A percentile compares a stretch with the other conserved stretches of the same genome.
Evolutionary conservation across 2,113 vertebrate genomes (phyloP).

Genomic region (Xiphophorus hellerii): DNA sequence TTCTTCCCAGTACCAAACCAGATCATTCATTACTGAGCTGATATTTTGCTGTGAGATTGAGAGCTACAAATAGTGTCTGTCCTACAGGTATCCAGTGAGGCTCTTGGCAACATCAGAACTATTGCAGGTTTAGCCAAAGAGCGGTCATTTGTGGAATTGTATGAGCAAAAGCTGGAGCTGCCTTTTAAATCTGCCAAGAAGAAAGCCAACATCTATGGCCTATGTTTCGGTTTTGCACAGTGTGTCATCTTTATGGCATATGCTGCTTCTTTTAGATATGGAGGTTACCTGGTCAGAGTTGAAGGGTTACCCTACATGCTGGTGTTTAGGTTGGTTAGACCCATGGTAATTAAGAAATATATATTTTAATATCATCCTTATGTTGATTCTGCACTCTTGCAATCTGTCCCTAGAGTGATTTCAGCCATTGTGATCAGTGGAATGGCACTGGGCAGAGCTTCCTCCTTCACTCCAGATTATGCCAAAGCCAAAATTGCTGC

Average conservation of each 20-base stretch:
- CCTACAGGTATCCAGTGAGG: slow-evolving; percentile 80
- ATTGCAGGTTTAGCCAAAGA: slow-evolving; percentile 82
- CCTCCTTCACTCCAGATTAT: slow-evolving; percentile 82
- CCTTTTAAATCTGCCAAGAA: slow-evolving; percentile 77
- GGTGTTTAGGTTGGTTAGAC: slow-evolving; percentile 79
- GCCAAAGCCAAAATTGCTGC: slow-evolving; percentile 83
- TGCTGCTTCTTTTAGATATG: slow-evolving; percentile 81
- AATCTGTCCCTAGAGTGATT: slow-evolving; percentile 73
- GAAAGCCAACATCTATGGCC: slow-evolving; percentile 75
- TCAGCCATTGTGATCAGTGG: slow-evolving; percentile 77
- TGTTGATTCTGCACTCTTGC: neutral
- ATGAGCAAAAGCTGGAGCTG: slow-evolving; percentile 69
- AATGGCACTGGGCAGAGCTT: slow-evolving; percentile 76
- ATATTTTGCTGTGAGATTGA: neutral
- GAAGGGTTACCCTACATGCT: slow-evolving; percentile 76
- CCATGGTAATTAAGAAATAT: neutral
- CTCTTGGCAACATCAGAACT: slow-evolving; percentile 81
- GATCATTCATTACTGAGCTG: neutral
- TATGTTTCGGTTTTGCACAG: slow-evolving; percentile 80
- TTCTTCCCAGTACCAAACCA: neutral
- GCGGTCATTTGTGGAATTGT: slow-evolving; percentile 73
- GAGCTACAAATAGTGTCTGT: neutral
- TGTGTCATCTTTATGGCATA: slow-evolving; percentile 81
- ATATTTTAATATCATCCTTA: neutral
- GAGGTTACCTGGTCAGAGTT: slow-evolving; percentile 77